These are phyloP conservation scores for Mobula hypostoma DNA, from an alignment of 2,113 vertebrate genomes.

Conservation along the genomic window DNA sequence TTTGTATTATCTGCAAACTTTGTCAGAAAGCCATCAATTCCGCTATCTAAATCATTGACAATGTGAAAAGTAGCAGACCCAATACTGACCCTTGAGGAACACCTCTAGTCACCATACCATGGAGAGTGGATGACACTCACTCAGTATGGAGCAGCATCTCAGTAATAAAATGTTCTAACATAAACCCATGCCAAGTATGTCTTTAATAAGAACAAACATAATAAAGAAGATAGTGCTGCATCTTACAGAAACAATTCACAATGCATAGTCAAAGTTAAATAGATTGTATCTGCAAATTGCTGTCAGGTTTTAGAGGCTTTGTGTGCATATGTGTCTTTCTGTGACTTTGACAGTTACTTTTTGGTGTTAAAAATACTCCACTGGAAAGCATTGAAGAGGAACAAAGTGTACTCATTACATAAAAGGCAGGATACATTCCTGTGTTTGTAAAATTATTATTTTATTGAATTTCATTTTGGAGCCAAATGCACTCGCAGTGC, in stretches of 20 bases:
- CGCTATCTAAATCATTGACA: too few species aligned
- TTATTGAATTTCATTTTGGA: slow-evolving; percentile 15
- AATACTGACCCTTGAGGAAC: too few species aligned
- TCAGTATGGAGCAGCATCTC: too few species aligned
- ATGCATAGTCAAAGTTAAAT: neutral
- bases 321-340: neutral
- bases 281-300: neutral
- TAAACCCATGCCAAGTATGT: too few species aligned
- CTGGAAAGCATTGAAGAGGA: slow-evolving; percentile 1
- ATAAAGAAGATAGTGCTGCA: neutral
- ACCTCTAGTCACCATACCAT: too few species aligned
- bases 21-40: too few species aligned
- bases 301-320: neutral
- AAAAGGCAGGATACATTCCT: neutral
- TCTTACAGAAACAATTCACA: neutral
- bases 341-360: neutral
- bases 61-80: too few species aligned
- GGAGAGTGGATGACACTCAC: too few species aligned
- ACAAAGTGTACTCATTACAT: slow-evolving; percentile 15
- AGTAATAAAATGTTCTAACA: too few species aligned
- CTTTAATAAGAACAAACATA: too few species aligned
- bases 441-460: neutral
- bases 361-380: neutral
- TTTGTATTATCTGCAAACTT: too few species aligned
- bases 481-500: neutral